phyloP scores from a whole-genome alignment of 1,140 invertebrate genomes.

The Phymorhynchus buccinoides region DNA sequence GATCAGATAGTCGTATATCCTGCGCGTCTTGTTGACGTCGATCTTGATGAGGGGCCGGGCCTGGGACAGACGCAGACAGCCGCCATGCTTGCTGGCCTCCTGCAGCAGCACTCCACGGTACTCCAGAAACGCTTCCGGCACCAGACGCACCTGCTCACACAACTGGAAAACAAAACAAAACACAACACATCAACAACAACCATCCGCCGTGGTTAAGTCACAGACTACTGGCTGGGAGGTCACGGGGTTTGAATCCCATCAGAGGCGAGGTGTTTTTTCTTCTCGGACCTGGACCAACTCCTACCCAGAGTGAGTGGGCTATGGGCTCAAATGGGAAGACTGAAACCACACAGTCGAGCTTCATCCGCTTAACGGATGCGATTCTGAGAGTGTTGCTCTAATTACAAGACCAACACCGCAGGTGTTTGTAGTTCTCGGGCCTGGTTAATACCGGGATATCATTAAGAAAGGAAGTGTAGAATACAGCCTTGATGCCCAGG shows the following conservation, averaged over 20 bases:
- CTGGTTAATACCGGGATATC: too few species aligned
- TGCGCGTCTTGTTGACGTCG: conserved; percentile 94
- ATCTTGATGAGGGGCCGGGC: conserved; percentile 89
- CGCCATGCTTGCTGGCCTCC: conserved; percentile 79
- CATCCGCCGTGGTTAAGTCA: not conserved
- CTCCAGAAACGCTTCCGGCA: conserved; percentile 85
- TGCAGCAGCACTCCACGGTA: conserved; percentile 82
- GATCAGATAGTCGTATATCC: conserved; percentile 88
- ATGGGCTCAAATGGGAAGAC: too few species aligned
- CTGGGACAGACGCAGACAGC: conserved; percentile 83
- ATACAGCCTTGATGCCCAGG: too few species aligned
- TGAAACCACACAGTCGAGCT: too few species aligned
- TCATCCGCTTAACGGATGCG: not conserved
- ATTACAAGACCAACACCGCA: too few species aligned
- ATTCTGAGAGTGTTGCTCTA: too few species aligned
- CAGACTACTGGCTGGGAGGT: not conserved
- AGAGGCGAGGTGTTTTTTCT: not conserved
- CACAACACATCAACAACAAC: not conserved
- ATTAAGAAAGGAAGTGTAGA: too few species aligned
- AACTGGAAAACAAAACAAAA: conserved; percentile 71
- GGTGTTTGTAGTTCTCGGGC: too few species aligned
- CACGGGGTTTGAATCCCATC: not conserved
- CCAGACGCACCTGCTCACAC: conserved; percentile 82
- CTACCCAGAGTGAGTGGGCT: too few species aligned
- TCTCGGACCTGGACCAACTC: not conserved